phyloP scores from a whole-genome alignment of 2,888 invertebrate species.

The Tetragonisca angustula region DNA sequence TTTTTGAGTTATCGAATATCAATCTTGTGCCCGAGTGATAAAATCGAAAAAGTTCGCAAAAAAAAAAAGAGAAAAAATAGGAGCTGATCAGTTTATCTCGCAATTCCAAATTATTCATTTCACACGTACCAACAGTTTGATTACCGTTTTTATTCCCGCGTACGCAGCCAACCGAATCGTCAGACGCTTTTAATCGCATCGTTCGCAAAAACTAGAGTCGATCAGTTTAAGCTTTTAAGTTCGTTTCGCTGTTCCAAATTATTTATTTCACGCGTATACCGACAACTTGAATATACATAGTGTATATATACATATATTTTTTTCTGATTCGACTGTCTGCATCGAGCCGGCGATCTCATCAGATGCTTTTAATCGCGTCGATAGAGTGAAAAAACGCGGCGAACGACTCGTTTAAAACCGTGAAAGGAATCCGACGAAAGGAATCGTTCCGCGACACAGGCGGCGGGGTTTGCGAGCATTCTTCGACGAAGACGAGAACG shows the following conservation, averaged over 20 bases:
- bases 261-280: neutral
- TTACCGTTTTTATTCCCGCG: too few relatives aligned
- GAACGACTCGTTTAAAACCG: constrained; percentile 29
- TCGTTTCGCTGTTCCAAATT: neutral
- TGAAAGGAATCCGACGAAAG: constrained; percentile 22
- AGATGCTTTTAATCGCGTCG: neutral
- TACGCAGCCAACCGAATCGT: too few relatives aligned
- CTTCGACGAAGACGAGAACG: constrained; percentile 50
- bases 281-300: too few relatives aligned
- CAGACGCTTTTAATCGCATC: too few relatives aligned
- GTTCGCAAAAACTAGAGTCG: neutral
- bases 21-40: too few relatives aligned
- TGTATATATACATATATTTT: neutral
- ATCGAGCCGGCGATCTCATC: neutral
- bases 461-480: constrained; percentile 62
- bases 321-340: neutral
- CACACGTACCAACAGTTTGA: too few relatives aligned
- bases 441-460: constrained; percentile 34
- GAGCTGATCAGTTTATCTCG: too few relatives aligned
- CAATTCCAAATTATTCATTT: too few relatives aligned
- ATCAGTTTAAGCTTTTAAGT: neutral
- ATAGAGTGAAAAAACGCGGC: constrained; percentile 1
- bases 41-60: neutral
- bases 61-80: neutral
- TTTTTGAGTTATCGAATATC: too few relatives aligned